Base-by-base conservation (phyloP, 1,140 invertebrate genomes). In the Drosophila asahinai region DNA sequence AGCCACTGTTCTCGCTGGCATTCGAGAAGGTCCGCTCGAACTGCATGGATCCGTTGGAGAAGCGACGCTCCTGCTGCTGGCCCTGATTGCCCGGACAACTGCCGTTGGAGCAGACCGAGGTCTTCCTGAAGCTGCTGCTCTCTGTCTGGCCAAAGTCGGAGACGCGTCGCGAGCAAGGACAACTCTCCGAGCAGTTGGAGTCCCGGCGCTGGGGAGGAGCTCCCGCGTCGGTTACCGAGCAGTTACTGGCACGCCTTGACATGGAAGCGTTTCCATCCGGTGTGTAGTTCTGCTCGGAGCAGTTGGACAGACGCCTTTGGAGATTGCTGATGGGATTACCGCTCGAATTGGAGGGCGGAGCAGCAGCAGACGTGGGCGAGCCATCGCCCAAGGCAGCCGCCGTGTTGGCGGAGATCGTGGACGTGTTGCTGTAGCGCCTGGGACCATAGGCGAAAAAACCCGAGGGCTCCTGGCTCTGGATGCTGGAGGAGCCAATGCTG, bases 131-230 rank as follows among this genome's bases (percentile, higher is more conserved):
- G 0, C 57, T 48, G 8, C 65, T 72, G 8, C 65, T 72, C 11
- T 82, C 75, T 0, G 70, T 11, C 38, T 89, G 91, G 7, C 80
- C 83, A 70, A 92, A 92, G 55, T 91, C 86, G 0, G 91, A 92
- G 25, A 86, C 80, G 19, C 92, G 81, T 7, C 91, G 40, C 5
- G 91, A 90, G 61, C 91, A 93, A 0, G 92, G 87, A 70, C 91
- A 93, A 54, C 72, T 91, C 38, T 93, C 92, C 6, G 92, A 93
- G 47, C 92, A 93, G n/a, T 91, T 91, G 2, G 92, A 93, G 9
- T 91, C 86, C 5, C 92, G 90, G 8, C 92, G 73, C 55, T 92
- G 87, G 0, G 91, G 86, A 3, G 91, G 86, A 3, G 61, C 72
- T 3, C 70, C 79, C 25, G 66, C 71, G 0, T 73, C 80, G 27